These are phyloP conservation scores for Trichogramma pretiosum DNA, from an alignment of 1,140 invertebrate species.

Conservation along the genomic window DNA sequence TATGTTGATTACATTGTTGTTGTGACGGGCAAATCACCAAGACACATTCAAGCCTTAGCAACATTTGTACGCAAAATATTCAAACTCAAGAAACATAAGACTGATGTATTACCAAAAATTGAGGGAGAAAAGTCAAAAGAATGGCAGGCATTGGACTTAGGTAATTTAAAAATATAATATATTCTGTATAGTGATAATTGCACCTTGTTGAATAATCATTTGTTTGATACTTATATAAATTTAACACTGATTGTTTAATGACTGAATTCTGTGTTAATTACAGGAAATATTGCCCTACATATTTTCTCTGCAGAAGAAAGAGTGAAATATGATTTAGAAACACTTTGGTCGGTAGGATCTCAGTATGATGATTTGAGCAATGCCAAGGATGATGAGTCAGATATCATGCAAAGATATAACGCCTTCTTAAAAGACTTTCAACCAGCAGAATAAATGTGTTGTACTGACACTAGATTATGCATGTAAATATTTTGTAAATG, in stretches of 20 bases:
- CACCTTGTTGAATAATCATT: slow-evolving; percentile 8
- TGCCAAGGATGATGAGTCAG: slow-evolving; percentile 46
- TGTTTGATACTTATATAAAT: background rate
- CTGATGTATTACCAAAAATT: slow-evolving; percentile 62
- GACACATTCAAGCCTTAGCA: slow-evolving; percentile 68
- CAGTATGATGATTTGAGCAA: slow-evolving; percentile 68
- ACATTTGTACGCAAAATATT: slow-evolving; percentile 70
- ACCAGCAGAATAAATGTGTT: slow-evolving; percentile 42
- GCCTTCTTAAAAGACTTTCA: slow-evolving; percentile 52
- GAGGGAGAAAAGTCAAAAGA: slow-evolving; percentile 67
- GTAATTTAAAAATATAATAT: slow-evolving; percentile 38
- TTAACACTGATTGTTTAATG: slow-evolving; percentile 12
- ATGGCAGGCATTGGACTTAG: slow-evolving; percentile 87
- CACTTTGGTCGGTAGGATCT: slow-evolving; percentile 77
- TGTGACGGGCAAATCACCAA: slow-evolving; percentile 60
- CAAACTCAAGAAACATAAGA: slow-evolving; percentile 59
- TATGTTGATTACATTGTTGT: slow-evolving; percentile 81
- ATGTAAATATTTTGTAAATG: background rate
- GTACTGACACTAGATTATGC: background rate
- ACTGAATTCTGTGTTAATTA: slow-evolving; percentile 27
- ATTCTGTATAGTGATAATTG: no score
- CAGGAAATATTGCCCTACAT: slow-evolving; percentile 85
- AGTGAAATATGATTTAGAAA: slow-evolving; percentile 76
- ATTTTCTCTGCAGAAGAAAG: slow-evolving; percentile 67
- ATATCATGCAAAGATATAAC: slow-evolving; percentile 57